Percentiles rank a stretch among this genome's conserved stretches.
These are phyloP conservation scores for Glaucidium brasilianum DNA, from an alignment of 2,113 vertebrate species.

Conservation along the genomic window DNA sequence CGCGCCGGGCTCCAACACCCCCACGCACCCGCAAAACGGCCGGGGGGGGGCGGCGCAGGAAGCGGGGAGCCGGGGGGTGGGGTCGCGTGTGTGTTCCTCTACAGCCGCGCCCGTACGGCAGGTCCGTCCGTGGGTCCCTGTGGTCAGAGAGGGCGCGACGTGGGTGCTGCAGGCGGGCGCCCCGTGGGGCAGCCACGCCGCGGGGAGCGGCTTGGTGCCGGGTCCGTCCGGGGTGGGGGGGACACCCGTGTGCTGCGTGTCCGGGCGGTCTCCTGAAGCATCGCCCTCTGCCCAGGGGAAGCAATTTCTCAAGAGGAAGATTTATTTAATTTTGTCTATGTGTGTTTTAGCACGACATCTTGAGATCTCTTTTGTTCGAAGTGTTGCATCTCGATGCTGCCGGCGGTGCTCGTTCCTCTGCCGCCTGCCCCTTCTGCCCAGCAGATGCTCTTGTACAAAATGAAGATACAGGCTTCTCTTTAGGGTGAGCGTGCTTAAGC, in stretches of 20 bases:
- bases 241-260: not conserved
- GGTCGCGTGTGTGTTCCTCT: not conserved
- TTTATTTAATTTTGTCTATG: not conserved
- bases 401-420: not conserved
- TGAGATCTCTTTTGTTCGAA: conserved; percentile 37
- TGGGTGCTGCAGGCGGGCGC: not conserved
- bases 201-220: not conserved
- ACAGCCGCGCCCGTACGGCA: not conserved
- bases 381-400: not conserved
- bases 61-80: not conserved
- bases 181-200: not conserved
- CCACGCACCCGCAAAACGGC: not conserved
- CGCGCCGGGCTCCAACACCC: not conserved
- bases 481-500: not conserved
- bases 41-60: not conserved
- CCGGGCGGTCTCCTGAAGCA: not conserved
- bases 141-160: not conserved
- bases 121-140: not conserved
- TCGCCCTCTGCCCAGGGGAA: not conserved
- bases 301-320: not conserved
- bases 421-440: not conserved
- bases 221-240: not conserved
- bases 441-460: not conserved
- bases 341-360: conserved; percentile 3
- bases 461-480: not conserved